These are phyloP conservation scores for Alligator sinensis DNA, from an alignment of 2,113 vertebrate species.

Conservation along the genomic window DNA sequence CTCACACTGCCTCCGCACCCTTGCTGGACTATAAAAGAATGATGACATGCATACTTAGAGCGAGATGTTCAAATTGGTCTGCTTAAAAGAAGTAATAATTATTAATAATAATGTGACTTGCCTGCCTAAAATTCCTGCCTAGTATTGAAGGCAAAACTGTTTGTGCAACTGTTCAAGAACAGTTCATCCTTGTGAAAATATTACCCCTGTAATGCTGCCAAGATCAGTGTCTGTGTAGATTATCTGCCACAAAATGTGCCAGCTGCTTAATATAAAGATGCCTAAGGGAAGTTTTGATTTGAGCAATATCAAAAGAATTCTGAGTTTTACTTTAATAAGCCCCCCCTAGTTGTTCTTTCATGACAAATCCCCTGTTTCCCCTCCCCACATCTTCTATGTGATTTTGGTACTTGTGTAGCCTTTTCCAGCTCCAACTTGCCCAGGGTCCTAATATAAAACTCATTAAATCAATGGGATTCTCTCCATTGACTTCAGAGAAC, in stretches of 20 bases:
- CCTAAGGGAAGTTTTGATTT: not conserved
- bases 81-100: not conserved
- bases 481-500: not conserved
- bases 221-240: not conserved
- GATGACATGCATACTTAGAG: not conserved
- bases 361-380: not conserved
- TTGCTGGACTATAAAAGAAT: not conserved
- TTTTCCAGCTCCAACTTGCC: not conserved
- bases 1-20: not conserved
- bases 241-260: constrained; percentile 9
- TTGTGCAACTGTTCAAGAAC: constrained; percentile 21
- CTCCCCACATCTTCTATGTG: not conserved
- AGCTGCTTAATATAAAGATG: not conserved
- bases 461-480: not conserved
- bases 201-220: not conserved
- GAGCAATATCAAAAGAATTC: not conserved
- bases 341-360: not conserved
- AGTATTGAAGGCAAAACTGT: not conserved
- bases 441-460: not conserved
- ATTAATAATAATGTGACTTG: not conserved
- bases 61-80: not conserved
- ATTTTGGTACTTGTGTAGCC: not conserved
- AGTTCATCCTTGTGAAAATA: constrained; percentile 51
- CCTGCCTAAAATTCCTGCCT: not conserved
- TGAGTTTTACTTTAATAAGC: not conserved